These are phyloP conservation scores for Sebastes taczanowskii DNA, from an alignment of 2,797 vertebrate species.

Conservation along the genomic window DNA sequence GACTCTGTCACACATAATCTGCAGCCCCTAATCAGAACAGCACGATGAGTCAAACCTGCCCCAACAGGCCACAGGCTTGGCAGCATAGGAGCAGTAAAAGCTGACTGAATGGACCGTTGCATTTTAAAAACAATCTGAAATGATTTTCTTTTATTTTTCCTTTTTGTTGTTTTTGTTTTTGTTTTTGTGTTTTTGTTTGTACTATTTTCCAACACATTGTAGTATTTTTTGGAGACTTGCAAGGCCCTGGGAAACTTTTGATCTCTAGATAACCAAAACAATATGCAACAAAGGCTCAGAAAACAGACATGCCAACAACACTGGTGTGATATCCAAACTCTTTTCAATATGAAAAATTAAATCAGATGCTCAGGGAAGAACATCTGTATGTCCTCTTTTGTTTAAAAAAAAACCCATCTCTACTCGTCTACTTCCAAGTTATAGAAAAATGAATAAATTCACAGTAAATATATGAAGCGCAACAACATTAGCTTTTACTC, in stretches of 20 bases:
- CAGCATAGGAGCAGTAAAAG: neutral
- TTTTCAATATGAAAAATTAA: neutral
- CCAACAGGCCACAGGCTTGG: neutral
- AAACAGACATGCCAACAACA: neutral
- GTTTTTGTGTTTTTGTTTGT: neutral
- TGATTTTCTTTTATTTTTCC: neutral
- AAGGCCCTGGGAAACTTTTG: neutral
- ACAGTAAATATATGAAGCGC: neutral
- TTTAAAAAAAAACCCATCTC: neutral
- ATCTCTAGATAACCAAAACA: neutral
- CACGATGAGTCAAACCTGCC: neutral
- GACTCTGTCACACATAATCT: neutral
- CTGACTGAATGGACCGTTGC: neutral
- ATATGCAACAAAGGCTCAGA: neutral
- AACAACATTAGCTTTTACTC: neutral
- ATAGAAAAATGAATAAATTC: neutral
- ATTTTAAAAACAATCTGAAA: neutral
- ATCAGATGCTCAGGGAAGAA: neutral
- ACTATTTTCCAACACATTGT: neutral
- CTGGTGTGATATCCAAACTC: neutral
- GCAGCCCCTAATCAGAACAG: neutral
- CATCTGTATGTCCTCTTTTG: neutral
- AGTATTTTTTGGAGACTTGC: neutral
- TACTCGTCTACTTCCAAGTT: neutral
- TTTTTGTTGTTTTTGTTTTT: neutral